Percentiles rank a stretch among this genome's conserved stretches.
These are phyloP conservation scores for Bombus ignitus DNA, from an alignment of 1,140 invertebrate species.

Conservation along the genomic window DNA sequence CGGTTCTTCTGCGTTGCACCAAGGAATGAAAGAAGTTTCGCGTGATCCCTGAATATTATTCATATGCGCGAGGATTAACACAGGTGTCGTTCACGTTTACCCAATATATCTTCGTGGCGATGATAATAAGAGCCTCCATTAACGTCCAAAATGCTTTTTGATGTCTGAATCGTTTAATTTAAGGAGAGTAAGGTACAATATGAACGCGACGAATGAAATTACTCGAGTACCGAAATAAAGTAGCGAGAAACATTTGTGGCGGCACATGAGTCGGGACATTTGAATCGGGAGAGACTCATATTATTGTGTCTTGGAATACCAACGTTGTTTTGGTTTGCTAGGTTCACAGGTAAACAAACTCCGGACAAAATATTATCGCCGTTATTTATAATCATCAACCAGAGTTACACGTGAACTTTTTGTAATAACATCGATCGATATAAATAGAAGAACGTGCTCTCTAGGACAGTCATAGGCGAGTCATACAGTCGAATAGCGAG, in stretches of 20 bases:
- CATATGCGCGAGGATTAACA: not conserved
- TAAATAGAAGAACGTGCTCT: too few relatives aligned
- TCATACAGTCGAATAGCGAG: too few relatives aligned
- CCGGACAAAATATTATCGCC: too few relatives aligned
- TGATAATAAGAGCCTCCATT: not conserved
- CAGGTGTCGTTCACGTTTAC: conserved; percentile 9
- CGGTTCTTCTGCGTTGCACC: conserved; percentile 8
- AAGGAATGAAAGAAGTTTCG: conserved; percentile 5
- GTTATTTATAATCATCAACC: too few relatives aligned
- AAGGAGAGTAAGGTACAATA: not conserved
- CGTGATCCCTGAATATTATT: conserved; percentile 15
- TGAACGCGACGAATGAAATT: not conserved
- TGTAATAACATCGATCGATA: too few relatives aligned
- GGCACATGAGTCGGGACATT: too few relatives aligned
- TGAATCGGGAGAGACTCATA: too few relatives aligned
- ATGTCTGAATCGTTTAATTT: not conserved
- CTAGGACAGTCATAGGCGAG: too few relatives aligned
- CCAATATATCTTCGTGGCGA: not conserved
- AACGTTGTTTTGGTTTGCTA: too few relatives aligned
- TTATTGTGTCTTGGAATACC: too few relatives aligned
- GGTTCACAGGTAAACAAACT: too few relatives aligned
- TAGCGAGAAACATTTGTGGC: not conserved
- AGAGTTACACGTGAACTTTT: too few relatives aligned
- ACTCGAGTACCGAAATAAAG: not conserved
- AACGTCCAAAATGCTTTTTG: not conserved